Percentiles rank a stretch among this genome's conserved stretches.
Evolutionary conservation across 2,797 vertebrate species (phyloP).

Genomic region (Luscinia luscinia): DNA sequence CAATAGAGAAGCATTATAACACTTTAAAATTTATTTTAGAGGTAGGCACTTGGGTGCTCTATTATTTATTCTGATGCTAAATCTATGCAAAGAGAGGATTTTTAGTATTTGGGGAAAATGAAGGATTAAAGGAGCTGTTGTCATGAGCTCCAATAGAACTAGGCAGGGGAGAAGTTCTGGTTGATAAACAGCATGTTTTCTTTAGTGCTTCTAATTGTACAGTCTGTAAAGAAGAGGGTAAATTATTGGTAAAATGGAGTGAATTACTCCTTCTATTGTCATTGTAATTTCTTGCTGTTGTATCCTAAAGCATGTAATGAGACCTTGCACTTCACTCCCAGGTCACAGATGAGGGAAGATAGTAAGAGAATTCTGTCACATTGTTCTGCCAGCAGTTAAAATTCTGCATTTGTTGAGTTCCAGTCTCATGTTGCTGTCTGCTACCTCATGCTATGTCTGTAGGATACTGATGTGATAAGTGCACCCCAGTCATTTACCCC

Average conservation of each 20-base stretch:
- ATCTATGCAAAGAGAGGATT: neutral
- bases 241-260: neutral
- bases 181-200: neutral
- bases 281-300: neutral
- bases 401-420: neutral
- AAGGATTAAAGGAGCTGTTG: neutral
- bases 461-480: neutral
- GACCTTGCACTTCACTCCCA: neutral
- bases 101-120: neutral
- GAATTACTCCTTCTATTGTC: neutral
- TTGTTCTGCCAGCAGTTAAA: neutral
- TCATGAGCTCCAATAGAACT: neutral
- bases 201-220: neutral
- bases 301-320: neutral
- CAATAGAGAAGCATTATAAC: neutral
- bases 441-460: neutral
- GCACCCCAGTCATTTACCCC: neutral
- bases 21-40: neutral
- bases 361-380: neutral
- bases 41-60: neutral
- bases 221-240: neutral
- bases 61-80: neutral
- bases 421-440: neutral
- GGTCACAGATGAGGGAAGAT: neutral
- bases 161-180: neutral